Percentiles rank a stretch among this genome's conserved stretches.
These are phyloP conservation scores for Datnioides undecimradiatus DNA, from an alignment of 2,113 vertebrate genomes.

Conservation along the genomic window DNA sequence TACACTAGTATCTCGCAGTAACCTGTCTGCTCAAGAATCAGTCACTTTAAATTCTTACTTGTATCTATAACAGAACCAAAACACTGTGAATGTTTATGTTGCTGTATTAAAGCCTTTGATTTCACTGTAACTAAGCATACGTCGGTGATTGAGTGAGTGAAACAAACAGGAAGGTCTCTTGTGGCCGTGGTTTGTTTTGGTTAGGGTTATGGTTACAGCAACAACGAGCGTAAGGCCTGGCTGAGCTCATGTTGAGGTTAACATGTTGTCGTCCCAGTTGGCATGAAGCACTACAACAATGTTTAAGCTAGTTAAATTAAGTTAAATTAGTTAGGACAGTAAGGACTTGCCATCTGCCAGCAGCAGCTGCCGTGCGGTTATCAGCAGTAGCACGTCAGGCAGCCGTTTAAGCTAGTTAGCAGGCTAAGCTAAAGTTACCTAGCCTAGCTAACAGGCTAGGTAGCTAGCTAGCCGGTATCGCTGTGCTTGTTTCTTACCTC, in stretches of 20 bases:
- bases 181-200: constrained; percentile 39
- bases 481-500: constrained; percentile 81
- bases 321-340: background rate
- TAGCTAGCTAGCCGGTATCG: background rate
- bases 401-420: background rate
- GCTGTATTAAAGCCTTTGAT: too few relatives aligned
- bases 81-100: background rate
- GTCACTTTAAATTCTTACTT: too few relatives aligned
- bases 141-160: too few relatives aligned
- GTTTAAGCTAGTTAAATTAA: too few relatives aligned
- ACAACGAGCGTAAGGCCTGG: background rate
- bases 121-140: background rate
- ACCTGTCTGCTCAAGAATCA: too few relatives aligned
- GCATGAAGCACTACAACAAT: background rate
- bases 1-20: background rate
- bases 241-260: background rate
- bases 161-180: background rate
- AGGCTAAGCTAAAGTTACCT: constrained; percentile 48
- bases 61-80: background rate
- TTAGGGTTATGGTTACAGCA: constrained; percentile 46
- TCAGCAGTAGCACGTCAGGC: background rate
- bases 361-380: background rate
- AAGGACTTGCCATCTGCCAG: background rate
- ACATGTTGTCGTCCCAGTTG: background rate
- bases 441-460: constrained; percentile 27